phyloP scores from a whole-genome alignment of 2,888 invertebrate genomes.

The Drosophila anomelani region DNA sequence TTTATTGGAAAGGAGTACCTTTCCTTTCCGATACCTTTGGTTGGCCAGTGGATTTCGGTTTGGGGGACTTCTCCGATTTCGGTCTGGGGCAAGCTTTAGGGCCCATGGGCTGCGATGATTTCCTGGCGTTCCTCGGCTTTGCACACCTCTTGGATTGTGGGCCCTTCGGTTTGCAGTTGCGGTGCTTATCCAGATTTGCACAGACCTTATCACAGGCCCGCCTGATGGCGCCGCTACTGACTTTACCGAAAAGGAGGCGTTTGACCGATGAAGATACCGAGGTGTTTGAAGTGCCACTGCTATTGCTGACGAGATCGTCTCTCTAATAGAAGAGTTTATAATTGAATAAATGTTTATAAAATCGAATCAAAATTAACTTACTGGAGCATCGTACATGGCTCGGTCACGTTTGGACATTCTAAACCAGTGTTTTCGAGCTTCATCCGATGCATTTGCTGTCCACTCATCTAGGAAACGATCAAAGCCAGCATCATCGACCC shows the following conservation, averaged over 20 bases:
- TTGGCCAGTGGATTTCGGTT: neutral
- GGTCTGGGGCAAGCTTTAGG: neutral
- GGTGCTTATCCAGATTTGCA: too few species aligned
- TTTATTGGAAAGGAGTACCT: too few species aligned
- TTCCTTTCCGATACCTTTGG: neutral
- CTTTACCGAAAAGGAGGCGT: neutral
- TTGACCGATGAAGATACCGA: neutral
- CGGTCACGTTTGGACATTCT: neutral
- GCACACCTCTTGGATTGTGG: too few species aligned
- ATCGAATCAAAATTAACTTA: neutral
- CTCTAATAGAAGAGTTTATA: neutral
- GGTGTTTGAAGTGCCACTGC: neutral
- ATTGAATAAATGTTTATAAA: neutral
- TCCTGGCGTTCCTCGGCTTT: neutral
- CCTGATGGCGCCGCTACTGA: neutral
- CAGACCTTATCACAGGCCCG: neutral
- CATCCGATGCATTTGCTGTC: accelerated
- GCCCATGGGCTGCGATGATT: too few species aligned
- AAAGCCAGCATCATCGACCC: neutral
- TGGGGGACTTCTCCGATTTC: neutral
- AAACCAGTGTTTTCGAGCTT: accelerated
- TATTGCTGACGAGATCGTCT: neutral
- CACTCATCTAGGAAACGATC: neutral
- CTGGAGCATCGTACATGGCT: neutral
- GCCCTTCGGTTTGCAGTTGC: neutral